Conservation (phyloP, 2,113 vertebrate genomes). For the Oreamnos americanus region DNA sequence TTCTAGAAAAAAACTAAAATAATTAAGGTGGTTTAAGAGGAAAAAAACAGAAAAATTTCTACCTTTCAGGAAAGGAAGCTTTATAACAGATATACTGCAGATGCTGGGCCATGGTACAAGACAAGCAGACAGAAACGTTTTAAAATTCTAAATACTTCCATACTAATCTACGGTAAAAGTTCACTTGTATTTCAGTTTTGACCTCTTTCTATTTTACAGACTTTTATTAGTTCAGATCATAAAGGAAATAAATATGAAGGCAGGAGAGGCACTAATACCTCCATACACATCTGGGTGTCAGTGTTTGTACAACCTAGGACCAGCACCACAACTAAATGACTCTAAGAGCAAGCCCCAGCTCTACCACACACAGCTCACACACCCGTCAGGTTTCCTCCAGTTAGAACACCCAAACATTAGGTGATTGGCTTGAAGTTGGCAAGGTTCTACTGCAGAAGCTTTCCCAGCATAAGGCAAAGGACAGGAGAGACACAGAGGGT, state of each 20-base stretch:
- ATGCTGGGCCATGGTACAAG: not conserved
- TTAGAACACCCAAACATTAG: not conserved
- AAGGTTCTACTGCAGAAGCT: not conserved
- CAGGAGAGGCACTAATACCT: not conserved
- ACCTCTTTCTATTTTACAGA: not conserved
- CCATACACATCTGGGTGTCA: not conserved
- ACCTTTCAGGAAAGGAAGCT: not conserved
- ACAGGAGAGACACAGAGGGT: not conserved
- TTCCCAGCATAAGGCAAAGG: not conserved
- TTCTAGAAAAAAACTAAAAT: not conserved
- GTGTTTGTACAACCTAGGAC: not conserved
- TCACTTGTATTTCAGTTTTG: not conserved
- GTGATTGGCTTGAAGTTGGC: not conserved
- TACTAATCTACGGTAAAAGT: not conserved
- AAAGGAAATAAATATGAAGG: not conserved
- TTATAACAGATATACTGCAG: not conserved
- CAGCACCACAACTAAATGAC: not conserved
- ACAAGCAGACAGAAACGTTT: not conserved
- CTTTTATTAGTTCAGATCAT: not conserved
- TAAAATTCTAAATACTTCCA: not conserved
- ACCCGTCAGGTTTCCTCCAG: not conserved
- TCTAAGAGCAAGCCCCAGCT: not conserved
- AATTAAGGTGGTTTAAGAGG: not conserved
- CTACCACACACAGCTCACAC: not conserved
- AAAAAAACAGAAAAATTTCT: not conserved